Evolutionary conservation across 2,888 invertebrate genomes (phyloP).

Genomic region (Dolichomitus sp.): DNA sequence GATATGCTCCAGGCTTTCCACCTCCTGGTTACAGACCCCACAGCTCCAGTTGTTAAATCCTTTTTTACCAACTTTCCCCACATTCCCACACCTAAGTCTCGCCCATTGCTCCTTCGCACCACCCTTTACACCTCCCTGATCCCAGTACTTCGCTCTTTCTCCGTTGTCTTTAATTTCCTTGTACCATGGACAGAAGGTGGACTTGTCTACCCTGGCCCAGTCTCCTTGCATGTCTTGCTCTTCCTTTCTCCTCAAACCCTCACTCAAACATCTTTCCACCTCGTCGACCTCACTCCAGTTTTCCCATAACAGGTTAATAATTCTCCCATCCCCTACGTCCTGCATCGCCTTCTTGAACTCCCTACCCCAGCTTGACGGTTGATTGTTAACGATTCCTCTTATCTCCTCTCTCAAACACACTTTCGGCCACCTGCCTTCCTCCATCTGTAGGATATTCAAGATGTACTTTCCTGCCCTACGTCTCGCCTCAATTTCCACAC

Average conservation of each 20-base stretch:
- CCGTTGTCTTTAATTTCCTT: conserved; percentile 3
- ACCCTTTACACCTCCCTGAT: background rate
- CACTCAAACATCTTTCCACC: background rate
- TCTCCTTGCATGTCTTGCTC: conserved; percentile 3
- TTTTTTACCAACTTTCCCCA: background rate
- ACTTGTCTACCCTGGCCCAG: conserved; percentile 3
- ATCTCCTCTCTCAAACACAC: conserved; percentile 10
- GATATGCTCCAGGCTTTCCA: background rate
- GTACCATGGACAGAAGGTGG: conserved; percentile 10
- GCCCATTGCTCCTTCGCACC: conserved; percentile 10
- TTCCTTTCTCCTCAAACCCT: conserved; percentile 9
- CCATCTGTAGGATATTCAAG: background rate
- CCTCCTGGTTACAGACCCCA: background rate
- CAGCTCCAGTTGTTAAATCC: background rate
- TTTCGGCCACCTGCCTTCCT: background rate
- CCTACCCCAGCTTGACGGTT: background rate
- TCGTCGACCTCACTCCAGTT: background rate
- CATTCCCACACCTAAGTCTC: conserved; percentile 4
- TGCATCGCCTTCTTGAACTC: background rate
- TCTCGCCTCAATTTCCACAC: conserved; percentile 4
- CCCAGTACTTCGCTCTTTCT: conserved; percentile 6
- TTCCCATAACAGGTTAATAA: background rate
- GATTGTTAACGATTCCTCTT: conserved; percentile 1
- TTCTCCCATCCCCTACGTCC: conserved; percentile 3
- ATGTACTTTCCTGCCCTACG: conserved; percentile 1